A percentile compares a stretch with the other conserved stretches of the same genome.
These are phyloP conservation scores for Antidorcas marsupialis DNA, from an alignment of 2,113 vertebrate genomes.

Conservation along the genomic window DNA sequence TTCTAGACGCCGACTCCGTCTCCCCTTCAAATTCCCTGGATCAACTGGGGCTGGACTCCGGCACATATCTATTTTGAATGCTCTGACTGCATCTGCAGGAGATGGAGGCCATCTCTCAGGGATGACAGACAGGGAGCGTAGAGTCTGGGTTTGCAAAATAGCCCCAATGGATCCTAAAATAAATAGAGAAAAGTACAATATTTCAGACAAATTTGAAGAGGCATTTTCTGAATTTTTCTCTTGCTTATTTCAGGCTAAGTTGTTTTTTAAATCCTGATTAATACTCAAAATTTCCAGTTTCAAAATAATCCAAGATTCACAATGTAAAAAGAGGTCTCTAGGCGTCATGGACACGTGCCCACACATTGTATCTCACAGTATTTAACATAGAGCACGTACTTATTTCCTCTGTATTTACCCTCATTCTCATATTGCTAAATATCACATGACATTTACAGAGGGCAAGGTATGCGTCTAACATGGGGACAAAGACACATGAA, in stretches of 20 bases:
- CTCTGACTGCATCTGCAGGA: neutral
- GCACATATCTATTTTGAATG: neutral
- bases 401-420: neutral
- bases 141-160: neutral
- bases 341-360: too few relatives aligned
- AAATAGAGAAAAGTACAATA: neutral
- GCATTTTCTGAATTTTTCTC: neutral
- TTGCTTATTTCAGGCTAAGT: neutral
- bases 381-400: fast-evolving
- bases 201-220: neutral
- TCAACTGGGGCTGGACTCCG: too few relatives aligned
- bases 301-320: too few relatives aligned
- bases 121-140: neutral
- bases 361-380: too few relatives aligned
- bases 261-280: neutral
- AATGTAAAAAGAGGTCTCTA: too few relatives aligned
- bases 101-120: neutral
- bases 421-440: neutral
- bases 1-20: too few relatives aligned
- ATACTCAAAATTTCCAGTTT: too few relatives aligned
- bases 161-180: neutral
- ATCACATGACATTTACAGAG: neutral
- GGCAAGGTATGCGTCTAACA: too few relatives aligned
- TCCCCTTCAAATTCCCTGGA: too few relatives aligned
- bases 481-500: fast-evolving